A percentile compares a stretch with the other conserved stretches of the same genome.
Conservation (phyloP, 2,797 vertebrate genomes). For the Gymnocypris eckloni region DNA sequence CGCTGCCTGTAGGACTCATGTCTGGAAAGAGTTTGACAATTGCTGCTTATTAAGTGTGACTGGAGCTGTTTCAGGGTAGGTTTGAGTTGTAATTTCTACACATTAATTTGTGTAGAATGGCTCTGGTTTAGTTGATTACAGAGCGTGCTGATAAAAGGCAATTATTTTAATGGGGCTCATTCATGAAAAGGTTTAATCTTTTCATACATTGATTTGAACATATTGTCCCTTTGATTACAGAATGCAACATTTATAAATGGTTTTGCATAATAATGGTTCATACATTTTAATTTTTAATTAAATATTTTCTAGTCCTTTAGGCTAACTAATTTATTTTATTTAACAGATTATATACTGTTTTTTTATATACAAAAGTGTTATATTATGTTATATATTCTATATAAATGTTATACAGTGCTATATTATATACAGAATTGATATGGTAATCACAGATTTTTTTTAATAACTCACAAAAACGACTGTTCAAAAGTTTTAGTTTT, state of each 20-base stretch:
- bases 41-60: constrained; percentile 42
- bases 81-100: neutral
- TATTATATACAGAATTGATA: neutral
- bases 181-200: neutral
- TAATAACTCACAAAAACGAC: neutral
- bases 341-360: neutral
- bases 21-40: constrained; percentile 42
- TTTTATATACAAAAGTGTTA: too few relatives aligned
- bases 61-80: neutral
- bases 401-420: too few relatives aligned
- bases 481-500: neutral
- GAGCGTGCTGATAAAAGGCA: neutral
- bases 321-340: neutral
- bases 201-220: neutral
- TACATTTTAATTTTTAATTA: neutral
- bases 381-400: too few relatives aligned
- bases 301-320: neutral
- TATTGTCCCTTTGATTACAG: neutral
- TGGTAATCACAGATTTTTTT: neutral
- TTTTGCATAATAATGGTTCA: neutral
- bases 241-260: neutral
- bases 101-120: too few relatives aligned
- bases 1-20: constrained; percentile 15
- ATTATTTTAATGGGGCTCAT: neutral
- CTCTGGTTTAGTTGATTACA: neutral